Base-by-base conservation (phyloP, 2,888 invertebrate genomes). In the Spodoptera picta region DNA sequence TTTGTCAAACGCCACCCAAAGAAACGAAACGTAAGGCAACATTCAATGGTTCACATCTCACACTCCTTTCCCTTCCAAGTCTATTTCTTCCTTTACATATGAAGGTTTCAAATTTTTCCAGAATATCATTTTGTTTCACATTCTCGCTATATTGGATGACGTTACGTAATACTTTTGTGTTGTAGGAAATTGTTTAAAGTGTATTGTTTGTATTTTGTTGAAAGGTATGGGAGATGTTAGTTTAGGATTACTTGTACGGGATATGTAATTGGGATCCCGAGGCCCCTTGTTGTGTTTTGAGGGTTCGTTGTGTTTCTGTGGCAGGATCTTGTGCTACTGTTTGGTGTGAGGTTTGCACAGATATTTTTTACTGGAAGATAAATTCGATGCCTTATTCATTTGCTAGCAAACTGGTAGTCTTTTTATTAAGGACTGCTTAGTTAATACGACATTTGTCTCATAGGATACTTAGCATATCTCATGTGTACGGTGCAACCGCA, bases 1-100 rank as follows among this genome's bases (percentile, higher is more conserved):
- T 92, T 90, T 92, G 92, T 93, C 93, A 93, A 92, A 93, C 84
- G 90, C 89, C 90, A 88, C 87, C 86, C 85, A 77, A 82, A 86
- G 82, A 84, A 83, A 85, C 80, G 83, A 84, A 83, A 85, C 80
- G 83, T 77, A 84, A 80, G 83, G 82, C 82, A 83, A 83, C 77
- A 80, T 71, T 75, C 81, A 82, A 81, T 81, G 79, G 77, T 73
- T 81, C 77, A 79, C 75, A 9, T 36, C 36, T 9, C 36, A 77
- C 77, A 79, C 80, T 77, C 80, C 65, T 85, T 77, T 77, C 77
- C 80, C 75, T 27, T 75, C 65, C 58, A 57, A 73, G 79, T 79
- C 80, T 79, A 80, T 80, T 79, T 77, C 69, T 36, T 36, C 65
- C 69, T 48, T 55, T 61, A 58, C 64, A 36, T 36, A 69, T 62